Base-by-base conservation (phyloP, 2,888 invertebrate species). In the Ryuthela nishihirai region DNA sequence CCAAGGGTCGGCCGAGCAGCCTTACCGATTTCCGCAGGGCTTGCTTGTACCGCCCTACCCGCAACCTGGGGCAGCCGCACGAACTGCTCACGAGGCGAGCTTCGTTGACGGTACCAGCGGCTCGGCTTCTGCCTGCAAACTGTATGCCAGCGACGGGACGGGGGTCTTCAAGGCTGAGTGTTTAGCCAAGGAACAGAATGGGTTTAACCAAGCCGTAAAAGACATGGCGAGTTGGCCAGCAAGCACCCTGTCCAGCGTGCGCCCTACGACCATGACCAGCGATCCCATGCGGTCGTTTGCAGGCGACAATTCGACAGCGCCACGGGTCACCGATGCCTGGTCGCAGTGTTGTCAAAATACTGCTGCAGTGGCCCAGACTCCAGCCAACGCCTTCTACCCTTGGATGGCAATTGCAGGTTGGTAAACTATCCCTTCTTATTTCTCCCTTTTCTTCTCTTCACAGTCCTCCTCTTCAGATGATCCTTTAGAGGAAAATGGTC, bases 371-470 rank as follows among this genome's bases (percentile, higher is more conserved):
- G 74, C 85, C 89, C 69, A 89, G 90, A 78, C 88, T 88, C 79
- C 67, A 32, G 60, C 67, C 79, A 91, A 92, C 83, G 91, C 91
- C 74, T 93, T 93, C 81, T 93, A 93, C 80, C 93, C 93, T 71
- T 93, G 93, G 93, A 93, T 93, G 93, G 92, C 92, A 79, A 92
- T 93, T 82, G 92, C 92, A 92, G 93, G 93, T 92, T 78, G 85
- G 88, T 82, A 69, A n/a, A n/a, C n/a, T n/a, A n/a, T n/a, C n/a
- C n/a, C n/a, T n/a, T n/a, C n/a, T n/a, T n/a, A n/a, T n/a, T n/a
- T n/a, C n/a, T n/a, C n/a, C n/a, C n/a, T n/a, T n/a, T n/a, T n/a
- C n/a, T n/a, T n/a, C n/a, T n/a, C n/a, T n/a, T n/a, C n/a, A n/a
- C n/a, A n/a, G n/a, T n/a, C n/a, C n/a, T n/a, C n/a, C n/a, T n/a